phyloP scores from a whole-genome alignment of 2,888 invertebrate genomes.

The Brenthis ino region DNA sequence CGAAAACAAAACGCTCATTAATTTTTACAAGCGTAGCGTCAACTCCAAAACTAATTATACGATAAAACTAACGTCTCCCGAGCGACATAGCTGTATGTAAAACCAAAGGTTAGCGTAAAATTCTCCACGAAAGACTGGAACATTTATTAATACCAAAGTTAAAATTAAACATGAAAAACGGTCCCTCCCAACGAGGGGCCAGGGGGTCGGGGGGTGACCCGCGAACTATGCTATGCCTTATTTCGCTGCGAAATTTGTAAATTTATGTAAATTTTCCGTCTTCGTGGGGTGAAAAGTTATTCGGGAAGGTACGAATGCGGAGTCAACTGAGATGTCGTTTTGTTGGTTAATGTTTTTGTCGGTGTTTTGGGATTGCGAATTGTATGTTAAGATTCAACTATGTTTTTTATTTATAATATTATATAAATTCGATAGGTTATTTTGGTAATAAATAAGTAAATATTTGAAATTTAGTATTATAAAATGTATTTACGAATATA shows the following conservation, averaged over 20 bases:
- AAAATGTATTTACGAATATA: too few species aligned
- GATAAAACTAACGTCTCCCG: conserved; percentile 72
- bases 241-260: conserved; percentile 79
- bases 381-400: conserved; percentile 11
- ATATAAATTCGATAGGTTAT: background rate
- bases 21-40: conserved; percentile 45
- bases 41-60: conserved; percentile 70
- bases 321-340: conserved; percentile 35
- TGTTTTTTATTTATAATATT: conserved; percentile 1
- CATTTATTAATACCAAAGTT: conserved; percentile 81
- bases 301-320: conserved; percentile 44
- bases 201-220: conserved; percentile 35
- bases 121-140: conserved; percentile 63
- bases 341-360: conserved; percentile 27
- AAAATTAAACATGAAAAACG: conserved; percentile 83
- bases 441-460: background rate
- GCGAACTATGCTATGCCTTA: conserved; percentile 73
- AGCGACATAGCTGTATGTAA: conserved; percentile 68
- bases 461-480: too few species aligned
- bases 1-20: conserved; percentile 41
- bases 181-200: conserved; percentile 37
- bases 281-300: conserved; percentile 68
- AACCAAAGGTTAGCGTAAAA: conserved; percentile 61
- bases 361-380: conserved; percentile 7
- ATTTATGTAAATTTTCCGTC: conserved; percentile 82